Conservation (phyloP, 1,140 invertebrate genomes). For the Notospermus geniculatus region DNA sequence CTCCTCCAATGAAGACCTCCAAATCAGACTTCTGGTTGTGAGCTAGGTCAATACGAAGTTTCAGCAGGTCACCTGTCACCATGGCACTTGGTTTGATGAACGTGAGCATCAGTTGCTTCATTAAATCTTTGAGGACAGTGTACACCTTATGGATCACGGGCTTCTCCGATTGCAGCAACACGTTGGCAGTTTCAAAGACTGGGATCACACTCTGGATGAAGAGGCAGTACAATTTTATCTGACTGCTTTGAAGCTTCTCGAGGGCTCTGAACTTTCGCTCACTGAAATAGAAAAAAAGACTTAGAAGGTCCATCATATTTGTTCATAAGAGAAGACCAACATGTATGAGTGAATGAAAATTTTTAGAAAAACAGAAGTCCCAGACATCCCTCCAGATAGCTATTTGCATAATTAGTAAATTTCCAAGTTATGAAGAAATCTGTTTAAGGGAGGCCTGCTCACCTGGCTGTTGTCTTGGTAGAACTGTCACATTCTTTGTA, state of each 20-base stretch:
- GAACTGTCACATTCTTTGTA: slow-evolving; percentile 3
- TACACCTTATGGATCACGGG: neutral
- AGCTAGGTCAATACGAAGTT: neutral
- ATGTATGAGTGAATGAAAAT: neutral
- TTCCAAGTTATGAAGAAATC: neutral
- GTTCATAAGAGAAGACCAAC: neutral
- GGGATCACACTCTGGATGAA: slow-evolving; percentile 3
- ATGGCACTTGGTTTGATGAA: slow-evolving; percentile 7
- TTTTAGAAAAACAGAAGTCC: neutral
- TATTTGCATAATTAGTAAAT: neutral
- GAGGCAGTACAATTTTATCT: neutral
- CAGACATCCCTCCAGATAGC: no score
- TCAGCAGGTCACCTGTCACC: neutral
- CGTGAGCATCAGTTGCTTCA: neutral
- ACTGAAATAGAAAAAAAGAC: slow-evolving; percentile 1
- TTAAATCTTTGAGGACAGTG: neutral
- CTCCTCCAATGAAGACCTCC: neutral
- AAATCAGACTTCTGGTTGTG: neutral
- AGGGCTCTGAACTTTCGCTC: neutral
- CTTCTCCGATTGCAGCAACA: slow-evolving; percentile 6
- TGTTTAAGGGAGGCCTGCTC: neutral
- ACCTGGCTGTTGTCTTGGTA: neutral
- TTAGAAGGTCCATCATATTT: neutral
- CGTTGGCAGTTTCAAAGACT: slow-evolving; percentile 1
- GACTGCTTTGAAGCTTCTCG: neutral